Evolutionary conservation across 1,140 invertebrate genomes (phyloP).

Genomic region (Drosophila serrata): DNA sequence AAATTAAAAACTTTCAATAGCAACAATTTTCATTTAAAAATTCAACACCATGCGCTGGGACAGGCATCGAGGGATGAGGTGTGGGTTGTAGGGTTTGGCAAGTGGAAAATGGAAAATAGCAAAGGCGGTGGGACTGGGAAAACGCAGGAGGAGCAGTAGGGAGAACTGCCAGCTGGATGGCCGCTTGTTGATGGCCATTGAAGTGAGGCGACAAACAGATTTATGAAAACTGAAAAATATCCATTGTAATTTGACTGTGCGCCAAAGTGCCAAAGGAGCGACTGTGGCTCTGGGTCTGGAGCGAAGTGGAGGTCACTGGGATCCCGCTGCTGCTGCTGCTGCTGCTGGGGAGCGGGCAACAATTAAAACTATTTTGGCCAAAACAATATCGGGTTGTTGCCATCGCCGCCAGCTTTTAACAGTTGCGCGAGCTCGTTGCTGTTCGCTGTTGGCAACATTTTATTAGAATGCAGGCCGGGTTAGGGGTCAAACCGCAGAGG

Average conservation of each 20-base stretch:
- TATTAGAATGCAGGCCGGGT: slow-evolving; percentile 67
- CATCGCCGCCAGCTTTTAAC: slow-evolving; percentile 40
- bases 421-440: slow-evolving; percentile 46
- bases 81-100: not conserved
- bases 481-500: slow-evolving; percentile 71
- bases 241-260: slow-evolving; percentile 65
- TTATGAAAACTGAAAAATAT: slow-evolving; percentile 76
- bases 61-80: slow-evolving; percentile 8
- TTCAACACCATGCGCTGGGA: slow-evolving; percentile 74
- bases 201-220: slow-evolving; percentile 75
- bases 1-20: slow-evolving; percentile 84
- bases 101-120: slow-evolving; percentile 9
- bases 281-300: slow-evolving; percentile 4
- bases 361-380: slow-evolving; percentile 81
- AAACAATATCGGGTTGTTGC: slow-evolving; percentile 79
- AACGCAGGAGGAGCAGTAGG: too few species aligned
- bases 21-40: slow-evolving; percentile 83
- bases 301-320: slow-evolving; percentile 12
- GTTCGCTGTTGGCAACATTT: slow-evolving; percentile 67
- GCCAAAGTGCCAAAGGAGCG: slow-evolving; percentile 34
- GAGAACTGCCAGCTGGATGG: slow-evolving; percentile 10
- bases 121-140: not conserved
- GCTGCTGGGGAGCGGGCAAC: slow-evolving; percentile 39
- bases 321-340: slow-evolving; percentile 10
- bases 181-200: slow-evolving; percentile 64